Evolutionary conservation across 2,888 invertebrate species (phyloP), one percentile per base, ranked within the genome.

Genomic region (Epicampocera succincta): DNA sequence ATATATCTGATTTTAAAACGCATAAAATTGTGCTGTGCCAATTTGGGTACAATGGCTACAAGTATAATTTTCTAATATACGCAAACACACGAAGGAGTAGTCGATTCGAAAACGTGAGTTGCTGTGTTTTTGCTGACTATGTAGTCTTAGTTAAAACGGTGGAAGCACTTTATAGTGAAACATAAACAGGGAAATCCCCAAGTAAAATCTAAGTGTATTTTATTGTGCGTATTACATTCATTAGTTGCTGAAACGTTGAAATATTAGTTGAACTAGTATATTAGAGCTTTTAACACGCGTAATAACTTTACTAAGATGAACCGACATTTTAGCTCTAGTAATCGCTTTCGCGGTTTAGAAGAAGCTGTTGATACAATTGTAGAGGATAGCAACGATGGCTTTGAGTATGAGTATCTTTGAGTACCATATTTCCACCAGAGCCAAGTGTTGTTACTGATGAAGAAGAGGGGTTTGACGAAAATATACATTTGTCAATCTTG

Each of bases 371-470:
- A n/a, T n/a, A n/a, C n/a, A n/a, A n/a, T n/a, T n/a, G n/a, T n/a
- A n/a, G n/a, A 52, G n/a, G 52, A 52, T 52, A 25, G 1, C 4
- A 52, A 21, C 21, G 0, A 33, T 56, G 15, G 17, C 9, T 33
- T 56, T n/a, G 15, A 56, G 17, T 56, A 33, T 17, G 33, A 33
- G n/a, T n/a, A n/a, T n/a, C n/a, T 56, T 56, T 56, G 17, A n/a
- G n/a, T n/a, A 17, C 15, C 33, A 56, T 33, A 56, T 15, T 56
- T n/a, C 56, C 56, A 56, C 15, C 56, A 56, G 25, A n/a, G 33
- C 63, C 63, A 15, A 63, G 63, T 33, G 46, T 63, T 46, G 63
- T 46, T 63, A 46, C 63, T 63, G 29, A 63, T 63, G 63, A 63
- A 46, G 63, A 63, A 63, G 63, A 46, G 56, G 68, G 48, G 29